Evolutionary conservation across 2,797 vertebrate species (phyloP).

Genomic region (Euphonia xanthogaster): DNA sequence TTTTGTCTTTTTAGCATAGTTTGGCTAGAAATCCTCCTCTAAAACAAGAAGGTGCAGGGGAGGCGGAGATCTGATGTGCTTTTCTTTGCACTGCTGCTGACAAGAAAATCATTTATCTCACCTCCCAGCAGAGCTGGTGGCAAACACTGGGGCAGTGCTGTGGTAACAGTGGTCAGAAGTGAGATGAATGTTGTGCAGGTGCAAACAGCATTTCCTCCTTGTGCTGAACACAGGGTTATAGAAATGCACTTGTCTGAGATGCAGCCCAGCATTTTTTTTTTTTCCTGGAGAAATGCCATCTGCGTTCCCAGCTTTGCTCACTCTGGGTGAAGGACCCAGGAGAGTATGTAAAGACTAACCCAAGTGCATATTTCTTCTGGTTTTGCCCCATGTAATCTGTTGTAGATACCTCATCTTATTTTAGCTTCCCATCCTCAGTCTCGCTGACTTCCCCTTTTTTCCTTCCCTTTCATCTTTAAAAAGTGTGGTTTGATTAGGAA

Average conservation of each 20-base stretch:
- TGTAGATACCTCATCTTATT: neutral
- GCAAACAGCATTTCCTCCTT: neutral
- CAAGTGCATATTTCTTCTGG: neutral
- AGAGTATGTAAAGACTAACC: neutral
- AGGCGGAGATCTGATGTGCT: neutral
- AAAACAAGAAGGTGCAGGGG: neutral
- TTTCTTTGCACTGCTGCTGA: neutral
- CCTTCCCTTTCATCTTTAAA: neutral
- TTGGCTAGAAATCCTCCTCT: neutral
- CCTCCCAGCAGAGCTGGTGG: neutral
- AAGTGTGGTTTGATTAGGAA: constrained; percentile 7
- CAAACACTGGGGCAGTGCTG: neutral
- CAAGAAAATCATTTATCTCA: neutral
- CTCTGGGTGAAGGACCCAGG: neutral
- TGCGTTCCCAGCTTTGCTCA: neutral
- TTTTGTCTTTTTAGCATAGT: neutral
- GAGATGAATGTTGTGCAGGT: constrained; percentile 1
- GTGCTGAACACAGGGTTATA: neutral
- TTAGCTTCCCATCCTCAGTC: neutral
- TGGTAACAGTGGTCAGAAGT: neutral
- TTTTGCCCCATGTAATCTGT: neutral
- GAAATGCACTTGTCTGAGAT: neutral
- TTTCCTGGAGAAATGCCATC: neutral
- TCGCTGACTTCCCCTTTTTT: neutral
- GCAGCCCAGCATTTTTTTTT: neutral